These are phyloP conservation scores for Augiades crinisus DNA, from an alignment of 2,888 invertebrate genomes.

Conservation along the genomic window DNA sequence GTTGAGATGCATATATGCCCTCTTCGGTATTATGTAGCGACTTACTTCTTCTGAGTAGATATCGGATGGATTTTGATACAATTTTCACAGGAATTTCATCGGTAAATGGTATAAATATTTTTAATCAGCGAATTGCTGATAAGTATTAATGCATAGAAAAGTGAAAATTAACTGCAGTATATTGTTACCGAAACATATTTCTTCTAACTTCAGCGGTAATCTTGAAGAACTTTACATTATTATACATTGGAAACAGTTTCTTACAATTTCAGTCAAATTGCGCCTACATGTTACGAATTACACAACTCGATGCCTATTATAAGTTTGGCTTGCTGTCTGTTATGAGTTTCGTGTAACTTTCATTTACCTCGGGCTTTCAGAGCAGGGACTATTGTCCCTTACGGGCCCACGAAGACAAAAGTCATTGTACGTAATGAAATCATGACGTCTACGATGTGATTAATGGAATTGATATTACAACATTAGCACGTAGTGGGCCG, in stretches of 20 bases:
- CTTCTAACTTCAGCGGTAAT: no score
- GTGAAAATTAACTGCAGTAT: no score
- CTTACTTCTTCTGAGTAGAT: no score
- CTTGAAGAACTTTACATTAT: no score
- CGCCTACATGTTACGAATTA: slow-evolving; percentile 18
- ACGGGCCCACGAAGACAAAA: slow-evolving; percentile 21
- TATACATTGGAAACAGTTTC: slow-evolving; percentile 7
- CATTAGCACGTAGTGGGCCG: slow-evolving; percentile 15
- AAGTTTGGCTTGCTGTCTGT: slow-evolving; percentile 6
- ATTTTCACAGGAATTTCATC: no score
- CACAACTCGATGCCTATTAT: slow-evolving; percentile 9
- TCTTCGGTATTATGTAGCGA: no score
- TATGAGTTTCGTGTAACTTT: slow-evolving; percentile 10
- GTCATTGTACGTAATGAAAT: slow-evolving; percentile 27
- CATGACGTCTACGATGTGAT: slow-evolving; percentile 23
- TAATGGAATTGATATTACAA: slow-evolving; percentile 23
- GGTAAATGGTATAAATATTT: no score
- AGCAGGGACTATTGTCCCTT: slow-evolving; percentile 20
- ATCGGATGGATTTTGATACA: no score
- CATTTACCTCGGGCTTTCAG: slow-evolving; percentile 7
- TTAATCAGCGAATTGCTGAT: no score
- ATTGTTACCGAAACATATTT: no score
- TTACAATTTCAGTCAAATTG: slow-evolving; percentile 5
- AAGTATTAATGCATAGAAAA: no score
- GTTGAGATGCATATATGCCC: no score